Conservation (phyloP, 2,113 vertebrate genomes). For the Hippocampus abdominalis region DNA sequence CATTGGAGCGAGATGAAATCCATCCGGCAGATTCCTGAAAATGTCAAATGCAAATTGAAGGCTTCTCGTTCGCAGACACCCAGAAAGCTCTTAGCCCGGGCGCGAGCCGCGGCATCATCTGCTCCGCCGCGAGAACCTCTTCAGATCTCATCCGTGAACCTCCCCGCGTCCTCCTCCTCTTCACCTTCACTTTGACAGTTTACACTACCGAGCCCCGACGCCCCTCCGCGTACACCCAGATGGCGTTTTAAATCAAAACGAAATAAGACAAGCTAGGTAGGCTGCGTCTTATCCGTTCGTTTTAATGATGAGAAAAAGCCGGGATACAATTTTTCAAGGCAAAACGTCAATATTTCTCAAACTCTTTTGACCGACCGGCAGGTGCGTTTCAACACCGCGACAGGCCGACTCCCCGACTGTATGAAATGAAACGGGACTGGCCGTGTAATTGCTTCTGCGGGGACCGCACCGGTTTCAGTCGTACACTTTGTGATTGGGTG, state of each 20-base stretch:
- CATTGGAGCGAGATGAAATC: not conserved
- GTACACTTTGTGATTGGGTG: conserved; percentile 36
- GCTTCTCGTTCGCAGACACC: not conserved
- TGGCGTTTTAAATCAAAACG: conserved; percentile 29
- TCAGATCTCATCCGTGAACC: conserved; percentile 15
- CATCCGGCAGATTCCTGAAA: conserved; percentile 3
- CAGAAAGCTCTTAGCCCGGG: not conserved
- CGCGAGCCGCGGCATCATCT: not conserved
- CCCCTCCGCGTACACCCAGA: not conserved
- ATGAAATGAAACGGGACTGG: conserved; percentile 40
- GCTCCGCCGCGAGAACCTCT: conserved; percentile 2
- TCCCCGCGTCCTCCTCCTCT: not conserved
- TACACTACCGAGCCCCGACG: not conserved
- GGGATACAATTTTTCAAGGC: not conserved
- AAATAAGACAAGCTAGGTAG: conserved; percentile 7
- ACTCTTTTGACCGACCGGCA: not conserved
- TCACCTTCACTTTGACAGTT: conserved; percentile 6
- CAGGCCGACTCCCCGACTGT: conserved; percentile 16
- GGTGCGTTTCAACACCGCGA: conserved; percentile 3
- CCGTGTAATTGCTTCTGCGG: conserved; percentile 42
- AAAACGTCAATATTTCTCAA: not conserved
- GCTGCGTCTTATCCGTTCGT: conserved; percentile 8
- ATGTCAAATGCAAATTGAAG: conserved; percentile 26
- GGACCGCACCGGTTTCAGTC: conserved; percentile 36
- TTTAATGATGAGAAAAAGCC: conserved; percentile 1